Percentiles rank a stretch among this genome's conserved stretches.
Conservation (phyloP, 2,888 invertebrate genomes). For the Corbicula japonica region DNA sequence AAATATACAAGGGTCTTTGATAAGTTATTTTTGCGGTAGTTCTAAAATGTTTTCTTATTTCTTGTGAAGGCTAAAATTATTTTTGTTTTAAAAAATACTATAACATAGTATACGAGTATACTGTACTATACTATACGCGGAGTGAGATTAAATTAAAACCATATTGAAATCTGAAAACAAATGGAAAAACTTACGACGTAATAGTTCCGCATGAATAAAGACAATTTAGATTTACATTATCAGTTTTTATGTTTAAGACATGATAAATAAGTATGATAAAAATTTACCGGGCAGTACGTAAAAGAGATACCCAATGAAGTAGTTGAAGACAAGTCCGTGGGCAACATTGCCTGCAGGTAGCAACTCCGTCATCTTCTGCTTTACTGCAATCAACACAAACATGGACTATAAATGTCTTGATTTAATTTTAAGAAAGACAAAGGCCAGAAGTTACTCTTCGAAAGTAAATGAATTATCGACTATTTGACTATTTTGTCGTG, state of each 20-base stretch:
- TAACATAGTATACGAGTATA: neutral
- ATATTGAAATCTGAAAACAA: neutral
- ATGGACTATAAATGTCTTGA: neutral
- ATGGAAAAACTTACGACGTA: neutral
- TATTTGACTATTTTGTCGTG: neutral
- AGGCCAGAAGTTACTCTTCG: neutral
- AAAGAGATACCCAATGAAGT: conserved; percentile 45
- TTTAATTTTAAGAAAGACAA: neutral
- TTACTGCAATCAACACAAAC: conserved; percentile 22
- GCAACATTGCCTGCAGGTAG: conserved; percentile 58
- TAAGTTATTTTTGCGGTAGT: too few species aligned
- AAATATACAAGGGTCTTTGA: too few species aligned
- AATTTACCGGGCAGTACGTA: conserved; percentile 46
- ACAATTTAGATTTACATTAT: neutral
- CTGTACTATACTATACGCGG: neutral
- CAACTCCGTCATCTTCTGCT: conserved; percentile 33
- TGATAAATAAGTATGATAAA: neutral
- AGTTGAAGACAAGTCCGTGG: conserved; percentile 56
- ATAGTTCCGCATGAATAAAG: neutral
- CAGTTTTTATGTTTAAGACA: neutral
- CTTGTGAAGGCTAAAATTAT: neutral
- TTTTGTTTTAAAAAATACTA: neutral
- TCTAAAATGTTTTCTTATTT: neutral
- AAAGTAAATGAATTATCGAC: neutral
- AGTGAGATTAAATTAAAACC: neutral